Conservation (phyloP, 2,113 vertebrate genomes). For the Gadus macrocephalus region DNA sequence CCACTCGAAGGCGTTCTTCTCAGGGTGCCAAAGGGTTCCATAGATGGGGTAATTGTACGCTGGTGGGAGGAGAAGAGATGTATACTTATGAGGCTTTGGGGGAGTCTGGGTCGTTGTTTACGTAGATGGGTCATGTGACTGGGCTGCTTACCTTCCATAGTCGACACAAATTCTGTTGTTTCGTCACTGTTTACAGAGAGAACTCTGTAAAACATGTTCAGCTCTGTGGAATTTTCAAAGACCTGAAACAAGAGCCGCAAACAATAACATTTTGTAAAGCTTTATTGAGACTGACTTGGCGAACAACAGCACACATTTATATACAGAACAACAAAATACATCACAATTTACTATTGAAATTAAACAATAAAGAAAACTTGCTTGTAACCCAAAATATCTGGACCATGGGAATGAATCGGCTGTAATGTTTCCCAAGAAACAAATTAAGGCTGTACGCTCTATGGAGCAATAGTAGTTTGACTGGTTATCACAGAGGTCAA, state of each 20-base stretch:
- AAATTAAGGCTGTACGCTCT: too few species aligned
- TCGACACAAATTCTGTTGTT: conserved; percentile 56
- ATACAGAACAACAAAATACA: too few species aligned
- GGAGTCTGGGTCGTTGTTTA: neutral
- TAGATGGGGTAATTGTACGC: conserved; percentile 83
- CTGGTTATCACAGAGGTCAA: too few species aligned
- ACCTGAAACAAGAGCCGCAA: conserved; percentile 33
- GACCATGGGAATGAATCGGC: too few species aligned
- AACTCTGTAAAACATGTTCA: conserved; percentile 63
- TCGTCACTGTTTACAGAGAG: conserved; percentile 62
- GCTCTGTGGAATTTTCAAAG: conserved; percentile 31
- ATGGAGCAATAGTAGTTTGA: too few species aligned
- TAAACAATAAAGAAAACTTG: too few species aligned
- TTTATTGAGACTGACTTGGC: too few species aligned
- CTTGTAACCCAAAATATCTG: too few species aligned
- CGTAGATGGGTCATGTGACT: neutral
- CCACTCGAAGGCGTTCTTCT: conserved; percentile 93
- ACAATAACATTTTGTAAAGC: too few species aligned
- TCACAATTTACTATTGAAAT: too few species aligned
- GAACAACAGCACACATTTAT: too few species aligned
- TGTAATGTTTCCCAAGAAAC: too few species aligned
- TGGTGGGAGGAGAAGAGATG: conserved; percentile 41
- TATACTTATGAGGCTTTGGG: neutral
- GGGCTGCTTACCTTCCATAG: conserved; percentile 55
- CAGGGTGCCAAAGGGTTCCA: conserved; percentile 91